These are phyloP conservation scores for Toxotes jaculatrix DNA, from an alignment of 2,113 vertebrate species.

Conservation along the genomic window DNA sequence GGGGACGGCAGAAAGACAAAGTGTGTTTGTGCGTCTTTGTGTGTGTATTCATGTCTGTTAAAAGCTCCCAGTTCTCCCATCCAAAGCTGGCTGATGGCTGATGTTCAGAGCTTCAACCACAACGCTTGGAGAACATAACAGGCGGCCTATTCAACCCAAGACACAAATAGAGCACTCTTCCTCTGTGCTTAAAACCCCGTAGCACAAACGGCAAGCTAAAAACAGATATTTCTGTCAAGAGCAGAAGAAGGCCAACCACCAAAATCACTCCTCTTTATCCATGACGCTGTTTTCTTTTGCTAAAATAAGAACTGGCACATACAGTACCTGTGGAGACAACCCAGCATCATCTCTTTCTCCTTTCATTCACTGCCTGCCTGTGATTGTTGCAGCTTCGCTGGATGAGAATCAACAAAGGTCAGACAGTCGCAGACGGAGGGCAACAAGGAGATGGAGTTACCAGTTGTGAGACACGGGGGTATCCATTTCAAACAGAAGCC, in stretches of 20 bases:
- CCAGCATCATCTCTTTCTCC: conserved; percentile 38
- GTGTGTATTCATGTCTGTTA: conserved; percentile 47
- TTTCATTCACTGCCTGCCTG: conserved; percentile 61
- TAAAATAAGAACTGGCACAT: conserved; percentile 67
- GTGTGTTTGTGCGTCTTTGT: conserved; percentile 28
- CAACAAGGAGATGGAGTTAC: conserved; percentile 67
- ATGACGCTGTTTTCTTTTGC: conserved; percentile 58
- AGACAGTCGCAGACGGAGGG: conserved; percentile 61
- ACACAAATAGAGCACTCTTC: conserved; percentile 66
- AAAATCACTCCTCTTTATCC: conserved; percentile 52
- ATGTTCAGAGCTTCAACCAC: conserved; percentile 65
- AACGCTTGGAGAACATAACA: conserved; percentile 59
- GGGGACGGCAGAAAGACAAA: conserved; percentile 41
- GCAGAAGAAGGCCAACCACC: conserved; percentile 47
- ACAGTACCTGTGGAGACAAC: conserved; percentile 58
- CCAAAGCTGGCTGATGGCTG: conserved; percentile 53
- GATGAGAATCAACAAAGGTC: conserved; percentile 73
- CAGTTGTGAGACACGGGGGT: conserved; percentile 44
- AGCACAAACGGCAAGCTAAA: conserved; percentile 55
- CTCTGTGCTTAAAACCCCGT: conserved; percentile 44
- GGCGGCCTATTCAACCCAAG: conserved; percentile 58
- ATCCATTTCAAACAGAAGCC: conserved; percentile 60
- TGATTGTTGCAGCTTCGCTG: conserved; percentile 25
- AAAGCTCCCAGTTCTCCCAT: conserved; percentile 65
- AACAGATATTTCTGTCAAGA: conserved; percentile 46